A percentile compares a stretch with the other conserved stretches of the same genome.
These are phyloP conservation scores for Ammodytes marinus DNA, from an alignment of 2,113 vertebrate genomes.

Conservation along the genomic window DNA sequence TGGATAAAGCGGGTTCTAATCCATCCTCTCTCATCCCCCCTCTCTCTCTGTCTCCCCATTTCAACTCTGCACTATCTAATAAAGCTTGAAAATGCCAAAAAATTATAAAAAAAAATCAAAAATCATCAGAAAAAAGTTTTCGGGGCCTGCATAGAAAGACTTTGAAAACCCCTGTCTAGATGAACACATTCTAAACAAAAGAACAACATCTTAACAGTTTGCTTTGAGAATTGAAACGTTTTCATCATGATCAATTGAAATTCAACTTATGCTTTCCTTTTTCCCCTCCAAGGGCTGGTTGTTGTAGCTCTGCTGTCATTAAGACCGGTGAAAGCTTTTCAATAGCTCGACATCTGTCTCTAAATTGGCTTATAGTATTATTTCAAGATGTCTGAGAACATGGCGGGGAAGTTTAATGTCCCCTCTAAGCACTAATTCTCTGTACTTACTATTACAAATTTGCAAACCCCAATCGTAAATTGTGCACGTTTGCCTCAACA, in stretches of 20 bases:
- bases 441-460: constrained; percentile 67
- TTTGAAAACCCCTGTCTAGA: not conserved
- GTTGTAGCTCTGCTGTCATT: constrained; percentile 29
- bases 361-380: constrained; percentile 53
- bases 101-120: too few species aligned
- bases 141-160: not conserved
- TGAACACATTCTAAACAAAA: constrained; percentile 1
- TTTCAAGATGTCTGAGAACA: constrained; percentile 60
- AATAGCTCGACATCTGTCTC: constrained; percentile 58
- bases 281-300: constrained; percentile 13
- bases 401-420: constrained; percentile 62
- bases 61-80: too few species aligned
- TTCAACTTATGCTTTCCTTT: not conserved
- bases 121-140: too few species aligned
- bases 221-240: not conserved
- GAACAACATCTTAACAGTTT: not conserved
- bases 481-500: constrained; percentile 73
- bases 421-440: constrained; percentile 64
- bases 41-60: too few species aligned
- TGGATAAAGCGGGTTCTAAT: too few species aligned
- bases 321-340: constrained; percentile 30
- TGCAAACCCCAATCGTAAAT: constrained; percentile 67
- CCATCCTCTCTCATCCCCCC: not conserved
- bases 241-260: constrained; percentile 32
- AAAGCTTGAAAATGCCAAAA: too few species aligned